Conservation (phyloP, 2,888 invertebrate species). For the Fragum whitleyi region DNA sequence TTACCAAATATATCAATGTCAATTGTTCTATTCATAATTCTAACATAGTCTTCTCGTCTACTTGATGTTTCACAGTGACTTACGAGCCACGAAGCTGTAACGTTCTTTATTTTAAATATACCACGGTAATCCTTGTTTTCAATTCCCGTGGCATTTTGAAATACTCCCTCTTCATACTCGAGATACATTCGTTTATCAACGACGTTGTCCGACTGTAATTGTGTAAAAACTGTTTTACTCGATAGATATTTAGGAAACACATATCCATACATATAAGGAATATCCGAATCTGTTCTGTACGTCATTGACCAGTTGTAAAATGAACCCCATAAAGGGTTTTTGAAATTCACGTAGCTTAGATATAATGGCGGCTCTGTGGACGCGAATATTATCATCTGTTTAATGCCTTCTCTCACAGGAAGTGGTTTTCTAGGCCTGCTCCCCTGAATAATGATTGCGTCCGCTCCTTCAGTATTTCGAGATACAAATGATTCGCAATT, state of each 20-base stretch:
- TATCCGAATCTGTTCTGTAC: conserved; percentile 61
- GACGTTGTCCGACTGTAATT: background rate
- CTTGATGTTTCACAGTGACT: conserved; percentile 60
- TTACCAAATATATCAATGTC: conserved; percentile 57
- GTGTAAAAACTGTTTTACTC: background rate
- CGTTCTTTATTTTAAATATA: conserved; percentile 41
- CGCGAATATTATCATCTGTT: conserved; percentile 47
- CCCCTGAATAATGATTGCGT: conserved; percentile 56
- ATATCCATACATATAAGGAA: conserved; percentile 52
- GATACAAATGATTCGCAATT: conserved; percentile 1
- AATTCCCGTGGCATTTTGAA: background rate
- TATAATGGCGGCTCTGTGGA: conserved; percentile 48
- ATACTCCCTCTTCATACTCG: background rate
- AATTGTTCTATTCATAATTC: conserved; percentile 37
- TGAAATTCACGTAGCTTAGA: conserved; percentile 5
- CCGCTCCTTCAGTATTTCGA: conserved; percentile 19
- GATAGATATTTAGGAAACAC: conserved; percentile 6
- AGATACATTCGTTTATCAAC: background rate
- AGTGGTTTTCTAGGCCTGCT: conserved; percentile 28
- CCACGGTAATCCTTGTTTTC: conserved; percentile 27
- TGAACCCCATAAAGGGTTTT: background rate
- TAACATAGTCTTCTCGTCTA: conserved; percentile 53
- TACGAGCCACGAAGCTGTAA: conserved; percentile 52
- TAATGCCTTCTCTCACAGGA: conserved; percentile 27
- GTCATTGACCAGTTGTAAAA: conserved; percentile 65